Evolutionary conservation across 1,140 invertebrate species (phyloP), one percentile per base, ranked within the genome.

Genomic region (Neuroterus valhalla): DNA sequence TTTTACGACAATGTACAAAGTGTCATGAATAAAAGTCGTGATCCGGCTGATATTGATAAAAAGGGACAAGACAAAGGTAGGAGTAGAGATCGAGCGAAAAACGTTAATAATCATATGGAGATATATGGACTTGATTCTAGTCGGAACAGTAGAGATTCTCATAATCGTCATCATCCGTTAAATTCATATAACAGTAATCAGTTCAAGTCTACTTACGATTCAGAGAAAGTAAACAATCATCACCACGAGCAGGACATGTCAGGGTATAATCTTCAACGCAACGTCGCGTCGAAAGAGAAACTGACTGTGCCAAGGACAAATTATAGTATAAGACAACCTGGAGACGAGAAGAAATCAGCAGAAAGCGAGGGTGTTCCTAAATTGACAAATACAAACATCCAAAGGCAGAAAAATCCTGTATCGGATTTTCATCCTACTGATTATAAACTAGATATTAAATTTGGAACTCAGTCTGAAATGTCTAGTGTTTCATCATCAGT

Each of bases 1-100:
- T 87, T 88, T 50, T 88, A 88, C 66, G 82, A 88, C 0, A 84
- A 83, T 17, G 38, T 78, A 8, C 77, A 82, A 50, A 66, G 15
- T 15, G 74, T 66, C 42, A 72, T 79, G 15, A 79, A 84, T 66
- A 55, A 78, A 10, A 5, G 43, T 50, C 46, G 73, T 2, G 10
- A 74, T 45, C 17, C 43, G 0, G 71, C 78, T 1, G 66, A 74
- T 2, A 80, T 55, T 55, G 44, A 2, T 78, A 75, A 21, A 79
- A 78, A 44, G 1, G 67, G 19, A 72, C n/a, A 10, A 77, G 46
- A 19, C 81, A 74, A 50, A 75, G 72, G 43, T 73, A 66, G 11
- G 38, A 76, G 15, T 15, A 66, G 70, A 45, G 75, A 79, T 0
- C 75, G 75, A 11, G 75, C 66, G 0, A 84, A 82, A 46, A 72